Evolutionary conservation across 2,113 vertebrate species (phyloP).

Genomic region (Dasyurus viverrinus): DNA sequence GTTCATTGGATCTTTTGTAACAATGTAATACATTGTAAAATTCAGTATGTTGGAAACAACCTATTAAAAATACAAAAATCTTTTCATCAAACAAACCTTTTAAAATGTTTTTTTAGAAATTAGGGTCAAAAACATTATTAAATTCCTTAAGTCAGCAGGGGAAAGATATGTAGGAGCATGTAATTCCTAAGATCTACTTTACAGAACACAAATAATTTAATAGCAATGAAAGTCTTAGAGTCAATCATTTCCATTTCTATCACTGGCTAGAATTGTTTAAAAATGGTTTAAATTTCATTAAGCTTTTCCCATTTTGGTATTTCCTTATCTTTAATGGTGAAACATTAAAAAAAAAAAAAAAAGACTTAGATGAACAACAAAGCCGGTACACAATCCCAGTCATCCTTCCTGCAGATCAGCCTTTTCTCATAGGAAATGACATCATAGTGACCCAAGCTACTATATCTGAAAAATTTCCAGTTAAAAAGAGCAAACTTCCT

Average conservation of each 20-base stretch:
- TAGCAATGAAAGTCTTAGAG: conserved; percentile 24
- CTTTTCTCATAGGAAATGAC: conserved; percentile 55
- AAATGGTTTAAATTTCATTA: conserved; percentile 57
- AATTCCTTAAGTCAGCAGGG: neutral
- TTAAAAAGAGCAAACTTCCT: conserved; percentile 51
- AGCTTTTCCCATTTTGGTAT: conserved; percentile 34
- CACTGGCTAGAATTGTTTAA: conserved; percentile 54
- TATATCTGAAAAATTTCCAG: conserved; percentile 49
- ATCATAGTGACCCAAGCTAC: neutral
- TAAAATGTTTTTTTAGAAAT: neutral
- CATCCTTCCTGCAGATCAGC: conserved; percentile 48
- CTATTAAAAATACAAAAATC: neutral
- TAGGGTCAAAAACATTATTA: neutral
- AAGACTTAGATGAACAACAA: conserved; percentile 65
- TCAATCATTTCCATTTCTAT: conserved; percentile 50
- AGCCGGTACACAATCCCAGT: neutral
- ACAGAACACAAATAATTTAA: conserved; percentile 20
- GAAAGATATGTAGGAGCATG: conserved; percentile 40
- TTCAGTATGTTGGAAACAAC: neutral
- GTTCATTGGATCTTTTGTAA: neutral
- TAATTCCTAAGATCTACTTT: conserved; percentile 11
- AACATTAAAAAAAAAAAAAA: too few species aligned
- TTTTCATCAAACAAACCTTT: neutral
- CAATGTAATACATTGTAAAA: neutral
- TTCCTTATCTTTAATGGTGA: conserved; percentile 31